Evolutionary conservation across 2,113 vertebrate species (phyloP), one percentile per base, ranked within the genome.

Genomic region (Scopus umbretta): DNA sequence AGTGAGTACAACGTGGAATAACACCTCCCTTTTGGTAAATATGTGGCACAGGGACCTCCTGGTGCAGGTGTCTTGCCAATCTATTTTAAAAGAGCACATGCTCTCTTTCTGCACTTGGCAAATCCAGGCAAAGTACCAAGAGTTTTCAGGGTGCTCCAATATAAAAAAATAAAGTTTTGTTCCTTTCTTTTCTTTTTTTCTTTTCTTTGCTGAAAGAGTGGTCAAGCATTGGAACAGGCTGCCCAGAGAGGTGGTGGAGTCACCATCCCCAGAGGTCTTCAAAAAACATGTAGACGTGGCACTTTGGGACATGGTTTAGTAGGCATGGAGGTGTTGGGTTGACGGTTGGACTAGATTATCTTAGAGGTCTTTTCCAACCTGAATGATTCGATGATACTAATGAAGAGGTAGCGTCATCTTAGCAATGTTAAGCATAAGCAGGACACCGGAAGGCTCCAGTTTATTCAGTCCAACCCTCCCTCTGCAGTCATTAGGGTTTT

Each of bases 341-440:
- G n/a, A n/a, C n/a, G n/a, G n/a, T n/a, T n/a, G n/a, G n/a, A n/a
- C n/a, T n/a, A n/a, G n/a, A n/a, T n/a, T n/a, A n/a, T n/a, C n/a
- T n/a, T n/a, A n/a, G n/a, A n/a, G n/a, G n/a, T n/a, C n/a, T n/a
- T n/a, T n/a, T n/a, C n/a, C n/a, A n/a, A n/a, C n/a, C n/a, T n/a
- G n/a, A n/a, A n/a, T n/a, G n/a, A n/a, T n/a, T n/a, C n/a, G n/a
- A 13, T 12, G 11, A 1, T 4, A 0, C 21, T 30, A 14, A 49
- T 21, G 9, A 7, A 53, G 89, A 40, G 22, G 36, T 2, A 42
- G 21, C 3, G 0, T 32, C 7, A 1, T 34, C 52, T 45, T 8
- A 9, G 74, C n/a, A 26, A 10, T 6, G 32, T 14, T 20, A 59
- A 79, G 34, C 3, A 2, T 8, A 4, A 36, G 20, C 6, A 4